Evolutionary conservation across 2,888 invertebrate species (phyloP).

Genomic region (Itoplectis maculator): DNA sequence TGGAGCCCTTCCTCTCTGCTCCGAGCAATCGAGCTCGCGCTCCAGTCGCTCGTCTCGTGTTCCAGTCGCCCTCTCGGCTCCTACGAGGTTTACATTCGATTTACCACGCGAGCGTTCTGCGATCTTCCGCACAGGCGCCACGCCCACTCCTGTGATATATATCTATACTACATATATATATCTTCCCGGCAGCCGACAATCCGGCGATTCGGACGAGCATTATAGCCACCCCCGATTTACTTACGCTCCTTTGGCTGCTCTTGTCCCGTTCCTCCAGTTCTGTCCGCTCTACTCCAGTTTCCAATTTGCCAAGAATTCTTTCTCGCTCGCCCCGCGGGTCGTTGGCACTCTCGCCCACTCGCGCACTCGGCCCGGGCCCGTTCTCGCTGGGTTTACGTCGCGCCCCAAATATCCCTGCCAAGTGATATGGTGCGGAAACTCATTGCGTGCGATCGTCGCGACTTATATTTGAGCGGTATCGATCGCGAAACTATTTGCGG

Average conservation of each 20-base stretch:
- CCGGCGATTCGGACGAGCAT: conserved; percentile 6
- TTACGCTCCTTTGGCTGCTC: neutral
- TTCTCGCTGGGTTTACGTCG: neutral
- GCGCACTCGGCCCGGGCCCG: neutral
- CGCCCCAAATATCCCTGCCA: conserved; percentile 49
- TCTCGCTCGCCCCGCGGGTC: neutral
- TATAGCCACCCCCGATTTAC: neutral
- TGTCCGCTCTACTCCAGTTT: conserved; percentile 39
- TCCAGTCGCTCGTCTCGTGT: neutral
- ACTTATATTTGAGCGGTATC: neutral
- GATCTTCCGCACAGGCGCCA: conserved; percentile 24
- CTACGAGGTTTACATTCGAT: conserved; percentile 60
- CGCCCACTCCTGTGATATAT: conserved; percentile 17
- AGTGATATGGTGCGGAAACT: conserved; percentile 13
- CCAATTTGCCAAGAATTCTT: conserved; percentile 32
- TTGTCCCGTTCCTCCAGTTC: too few relatives aligned
- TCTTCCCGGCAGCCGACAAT: neutral
- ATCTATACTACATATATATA: too few relatives aligned
- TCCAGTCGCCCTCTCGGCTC: neutral
- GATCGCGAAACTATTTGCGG: neutral
- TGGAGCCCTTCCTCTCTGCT: conserved; percentile 72
- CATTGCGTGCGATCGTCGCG: neutral
- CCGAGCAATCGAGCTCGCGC: conserved; percentile 16
- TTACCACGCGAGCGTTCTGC: neutral
- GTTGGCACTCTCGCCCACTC: conserved; percentile 13